Evolutionary conservation across 2,797 vertebrate species (phyloP).

Genomic region (Catharus ustulatus): DNA sequence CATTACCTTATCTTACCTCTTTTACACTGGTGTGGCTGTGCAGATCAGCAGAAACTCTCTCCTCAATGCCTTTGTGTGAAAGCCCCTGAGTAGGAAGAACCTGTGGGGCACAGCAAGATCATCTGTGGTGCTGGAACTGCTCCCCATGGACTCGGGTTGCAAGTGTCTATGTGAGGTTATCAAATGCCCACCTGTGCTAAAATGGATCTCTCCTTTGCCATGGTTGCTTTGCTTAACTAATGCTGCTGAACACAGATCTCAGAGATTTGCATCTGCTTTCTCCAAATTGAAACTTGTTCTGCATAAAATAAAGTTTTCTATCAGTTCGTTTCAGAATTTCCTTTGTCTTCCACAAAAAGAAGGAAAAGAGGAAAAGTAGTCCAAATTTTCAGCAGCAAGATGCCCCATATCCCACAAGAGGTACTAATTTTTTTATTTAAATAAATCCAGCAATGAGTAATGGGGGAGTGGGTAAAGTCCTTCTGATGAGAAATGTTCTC

Average conservation of each 20-base stretch:
- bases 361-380: background rate
- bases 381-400: background rate
- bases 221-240: background rate
- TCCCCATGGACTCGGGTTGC: background rate
- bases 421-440: background rate
- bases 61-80: background rate
- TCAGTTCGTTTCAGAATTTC: background rate
- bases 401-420: background rate
- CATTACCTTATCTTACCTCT: background rate
- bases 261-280: background rate
- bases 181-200: background rate
- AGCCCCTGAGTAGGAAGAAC: background rate
- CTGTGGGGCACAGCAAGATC: background rate
- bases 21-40: background rate
- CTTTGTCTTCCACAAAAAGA: background rate
- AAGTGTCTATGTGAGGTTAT: background rate
- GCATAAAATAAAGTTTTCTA: background rate
- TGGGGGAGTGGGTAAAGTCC: background rate
- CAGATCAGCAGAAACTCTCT: background rate
- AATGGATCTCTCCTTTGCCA: background rate
- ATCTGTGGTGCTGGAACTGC: background rate
- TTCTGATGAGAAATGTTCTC: background rate
- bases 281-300: background rate
- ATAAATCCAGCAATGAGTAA: background rate
- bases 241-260: background rate